These are phyloP conservation scores for Geopemphigus sp. DNA, from an alignment of 1,140 invertebrate species.

Conservation along the genomic window DNA sequence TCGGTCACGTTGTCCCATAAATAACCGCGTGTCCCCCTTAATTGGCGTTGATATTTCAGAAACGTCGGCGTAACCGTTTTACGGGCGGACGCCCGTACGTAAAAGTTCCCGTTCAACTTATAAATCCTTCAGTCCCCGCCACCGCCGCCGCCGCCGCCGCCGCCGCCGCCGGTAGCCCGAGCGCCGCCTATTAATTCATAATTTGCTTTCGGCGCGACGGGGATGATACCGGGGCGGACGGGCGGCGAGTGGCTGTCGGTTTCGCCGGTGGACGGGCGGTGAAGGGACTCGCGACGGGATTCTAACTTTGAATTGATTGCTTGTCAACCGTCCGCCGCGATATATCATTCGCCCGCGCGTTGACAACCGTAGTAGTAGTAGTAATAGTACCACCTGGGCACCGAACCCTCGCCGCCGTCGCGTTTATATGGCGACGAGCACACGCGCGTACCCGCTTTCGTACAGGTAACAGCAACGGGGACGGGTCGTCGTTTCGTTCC, in stretches of 20 bases:
- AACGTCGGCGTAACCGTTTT: not conserved
- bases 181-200: constrained; percentile 36
- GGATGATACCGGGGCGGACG: not conserved
- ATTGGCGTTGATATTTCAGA: constrained; percentile 45
- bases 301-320: constrained; percentile 42
- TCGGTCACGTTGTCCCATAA: constrained; percentile 44
- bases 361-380: constrained; percentile 35
- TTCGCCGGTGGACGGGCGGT: not conserved
- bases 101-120: constrained; percentile 31
- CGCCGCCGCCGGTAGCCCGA: no score
- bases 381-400: constrained; percentile 45
- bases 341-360: constrained; percentile 31
- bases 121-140: no score
- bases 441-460: not conserved
- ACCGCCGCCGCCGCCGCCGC: no score
- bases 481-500: no score
- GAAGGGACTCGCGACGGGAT: not conserved
- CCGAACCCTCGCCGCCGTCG: not conserved
- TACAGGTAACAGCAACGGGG: no score
- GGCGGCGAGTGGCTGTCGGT: not conserved
- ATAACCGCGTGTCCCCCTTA: constrained; percentile 29
- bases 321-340: constrained; percentile 40
- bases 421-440: not conserved
- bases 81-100: not conserved
- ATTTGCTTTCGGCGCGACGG: constrained; percentile 3